Percentiles rank a stretch among this genome's conserved stretches.
Conservation (phyloP, 2,113 vertebrate genomes). For the Narcine bancroftii region DNA sequence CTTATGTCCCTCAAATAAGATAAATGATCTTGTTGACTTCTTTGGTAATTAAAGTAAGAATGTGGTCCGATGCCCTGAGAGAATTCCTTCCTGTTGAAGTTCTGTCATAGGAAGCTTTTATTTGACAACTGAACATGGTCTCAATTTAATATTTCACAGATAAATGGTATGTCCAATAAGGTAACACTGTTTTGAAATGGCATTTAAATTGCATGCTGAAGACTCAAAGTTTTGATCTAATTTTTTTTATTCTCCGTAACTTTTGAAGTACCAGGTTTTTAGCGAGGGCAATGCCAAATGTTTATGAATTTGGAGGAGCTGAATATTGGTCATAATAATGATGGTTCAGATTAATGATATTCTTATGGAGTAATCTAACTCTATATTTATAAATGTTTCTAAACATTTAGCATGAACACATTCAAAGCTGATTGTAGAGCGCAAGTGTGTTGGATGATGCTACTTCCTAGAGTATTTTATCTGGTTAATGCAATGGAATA, state of each 20-base stretch:
- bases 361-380: neutral
- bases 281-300: neutral
- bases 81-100: neutral
- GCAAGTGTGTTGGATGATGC: neutral
- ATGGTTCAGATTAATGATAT: neutral
- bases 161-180: neutral
- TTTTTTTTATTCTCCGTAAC: neutral
- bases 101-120: neutral
- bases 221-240: neutral
- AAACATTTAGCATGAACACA: neutral
- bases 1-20: neutral
- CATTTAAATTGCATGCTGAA: neutral
- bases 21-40: neutral
- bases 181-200: neutral
- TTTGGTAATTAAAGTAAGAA: neutral
- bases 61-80: neutral
- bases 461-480: conserved; percentile 10
- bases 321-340: neutral
- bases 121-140: neutral
- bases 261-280: neutral
- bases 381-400: neutral
- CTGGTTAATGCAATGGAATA: neutral
- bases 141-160: neutral
- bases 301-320: neutral
- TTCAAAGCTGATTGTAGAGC: neutral